These are phyloP conservation scores for Drosophila algonquin DNA, from an alignment of 2,888 invertebrate genomes.

Conservation along the genomic window DNA sequence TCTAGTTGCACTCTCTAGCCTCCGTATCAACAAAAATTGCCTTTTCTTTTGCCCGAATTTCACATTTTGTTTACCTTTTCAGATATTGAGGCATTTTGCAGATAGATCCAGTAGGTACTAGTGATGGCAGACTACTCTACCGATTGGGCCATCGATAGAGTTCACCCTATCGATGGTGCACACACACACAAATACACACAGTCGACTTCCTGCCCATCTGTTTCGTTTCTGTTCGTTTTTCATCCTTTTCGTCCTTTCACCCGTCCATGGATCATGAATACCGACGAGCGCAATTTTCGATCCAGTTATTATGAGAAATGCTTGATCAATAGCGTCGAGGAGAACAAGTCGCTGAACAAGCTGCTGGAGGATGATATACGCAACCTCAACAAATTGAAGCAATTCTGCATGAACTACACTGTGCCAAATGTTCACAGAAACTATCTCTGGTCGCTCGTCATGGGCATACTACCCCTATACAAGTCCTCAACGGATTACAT, in stretches of 20 bases:
- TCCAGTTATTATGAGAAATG: slow-evolving; percentile 94
- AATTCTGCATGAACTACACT: slow-evolving; percentile 93
- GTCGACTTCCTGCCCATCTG: too few species aligned
- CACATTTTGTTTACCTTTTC: slow-evolving; percentile 69
- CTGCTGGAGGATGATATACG: slow-evolving; percentile 91
- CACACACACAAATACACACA: background rate
- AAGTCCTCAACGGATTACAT: slow-evolving; percentile 91
- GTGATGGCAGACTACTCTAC: slow-evolving; percentile 16
- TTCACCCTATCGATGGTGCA: background rate
- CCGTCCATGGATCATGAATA: slow-evolving; percentile 84
- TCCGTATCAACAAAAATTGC: slow-evolving; percentile 5
- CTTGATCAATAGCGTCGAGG: slow-evolving; percentile 90
- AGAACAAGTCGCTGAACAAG: slow-evolving; percentile 95
- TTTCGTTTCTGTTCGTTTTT: too few species aligned
- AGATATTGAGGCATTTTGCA: slow-evolving; percentile 68
- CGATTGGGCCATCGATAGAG: background rate
- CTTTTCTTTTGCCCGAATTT: slow-evolving; percentile 24
- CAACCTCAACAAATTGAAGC: slow-evolving; percentile 88
- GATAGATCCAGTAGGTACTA: slow-evolving; percentile 61
- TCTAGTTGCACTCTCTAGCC: background rate
- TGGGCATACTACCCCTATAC: slow-evolving; percentile 92
- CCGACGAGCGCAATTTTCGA: slow-evolving; percentile 91
- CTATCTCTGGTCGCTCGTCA: slow-evolving; percentile 93
- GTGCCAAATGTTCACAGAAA: slow-evolving; percentile 91
- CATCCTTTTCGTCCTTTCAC: too few species aligned